These are phyloP conservation scores for Arremon aurantiirostris DNA, from an alignment of 2,797 vertebrate genomes.

Conservation along the genomic window DNA sequence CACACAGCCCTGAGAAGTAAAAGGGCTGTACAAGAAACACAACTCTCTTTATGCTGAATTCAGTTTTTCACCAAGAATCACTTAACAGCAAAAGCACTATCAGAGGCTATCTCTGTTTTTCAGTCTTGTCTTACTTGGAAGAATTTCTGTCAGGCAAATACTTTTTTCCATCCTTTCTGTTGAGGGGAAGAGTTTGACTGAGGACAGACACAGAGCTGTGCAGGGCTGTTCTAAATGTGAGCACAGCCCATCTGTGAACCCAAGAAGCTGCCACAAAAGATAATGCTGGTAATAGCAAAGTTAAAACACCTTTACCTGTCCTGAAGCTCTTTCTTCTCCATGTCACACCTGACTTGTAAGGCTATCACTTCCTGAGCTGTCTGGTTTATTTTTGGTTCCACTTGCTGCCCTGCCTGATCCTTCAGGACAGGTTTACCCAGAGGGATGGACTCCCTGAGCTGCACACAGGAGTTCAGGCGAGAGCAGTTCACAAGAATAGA, in stretches of 20 bases:
- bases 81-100: neutral
- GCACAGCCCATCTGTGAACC: neutral
- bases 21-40: neutral
- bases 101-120: neutral
- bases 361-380: conserved; percentile 24
- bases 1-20: neutral
- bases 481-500: conserved; percentile 80
- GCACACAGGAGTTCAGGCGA: conserved; percentile 39
- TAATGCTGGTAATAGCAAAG: neutral
- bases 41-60: neutral
- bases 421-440: conserved; percentile 18
- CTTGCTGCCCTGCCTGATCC: conserved; percentile 48
- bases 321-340: conserved; percentile 73
- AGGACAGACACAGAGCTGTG: neutral
- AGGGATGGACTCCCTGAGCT: conserved; percentile 2
- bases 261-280: neutral
- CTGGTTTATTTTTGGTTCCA: conserved; percentile 56
- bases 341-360: conserved; percentile 50
- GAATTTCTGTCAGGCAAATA: neutral
- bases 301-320: conserved; percentile 67
- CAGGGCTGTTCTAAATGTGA: neutral
- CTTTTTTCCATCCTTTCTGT: neutral
- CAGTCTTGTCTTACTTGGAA: neutral
- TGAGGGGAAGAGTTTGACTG: neutral
- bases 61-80: neutral